phyloP scores from a whole-genome alignment of 2,113 vertebrate genomes.

The Lates calcarifer region DNA sequence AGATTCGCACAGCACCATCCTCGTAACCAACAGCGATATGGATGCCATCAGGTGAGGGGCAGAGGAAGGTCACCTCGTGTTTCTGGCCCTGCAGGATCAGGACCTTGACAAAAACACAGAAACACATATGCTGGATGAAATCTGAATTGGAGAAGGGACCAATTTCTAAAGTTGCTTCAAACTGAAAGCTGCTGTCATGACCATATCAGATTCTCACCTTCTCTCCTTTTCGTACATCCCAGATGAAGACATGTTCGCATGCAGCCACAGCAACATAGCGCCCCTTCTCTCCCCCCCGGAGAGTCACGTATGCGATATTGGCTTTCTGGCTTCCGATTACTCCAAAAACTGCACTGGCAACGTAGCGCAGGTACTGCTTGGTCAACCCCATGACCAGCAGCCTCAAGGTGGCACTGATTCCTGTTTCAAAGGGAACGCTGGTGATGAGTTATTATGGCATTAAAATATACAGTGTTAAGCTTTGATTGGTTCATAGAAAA shows the following conservation, averaged over 20 bases:
- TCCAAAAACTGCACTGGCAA: conserved; percentile 89
- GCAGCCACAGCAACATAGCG: conserved; percentile 93
- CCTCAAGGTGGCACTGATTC: background rate
- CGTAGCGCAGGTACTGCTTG: conserved; percentile 95
- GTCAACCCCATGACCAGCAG: conserved; percentile 91
- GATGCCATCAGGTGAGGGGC: conserved; percentile 91
- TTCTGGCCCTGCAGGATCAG: conserved; percentile 93
- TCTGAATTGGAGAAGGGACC: background rate
- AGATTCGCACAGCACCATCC: conserved; percentile 91
- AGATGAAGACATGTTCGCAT: conserved; percentile 97
- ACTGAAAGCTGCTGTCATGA: background rate
- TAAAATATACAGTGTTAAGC: background rate
- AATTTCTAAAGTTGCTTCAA: too few species aligned
- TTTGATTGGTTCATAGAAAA: too few species aligned
- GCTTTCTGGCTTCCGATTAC: conserved; percentile 92
- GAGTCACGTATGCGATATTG: conserved; percentile 87
- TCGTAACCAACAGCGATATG: conserved; percentile 95
- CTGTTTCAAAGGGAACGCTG: conserved; percentile 19
- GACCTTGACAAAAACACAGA: conserved; percentile 81
- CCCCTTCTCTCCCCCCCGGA: conserved; percentile 90
- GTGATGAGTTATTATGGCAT: background rate
- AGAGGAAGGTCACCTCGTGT: conserved; percentile 92
- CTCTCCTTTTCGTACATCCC: conserved; percentile 94
- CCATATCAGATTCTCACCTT: conserved; percentile 84
- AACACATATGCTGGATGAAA: background rate